Base-by-base conservation (phyloP, 2,113 vertebrate species). In the Morone saxatilis region DNA sequence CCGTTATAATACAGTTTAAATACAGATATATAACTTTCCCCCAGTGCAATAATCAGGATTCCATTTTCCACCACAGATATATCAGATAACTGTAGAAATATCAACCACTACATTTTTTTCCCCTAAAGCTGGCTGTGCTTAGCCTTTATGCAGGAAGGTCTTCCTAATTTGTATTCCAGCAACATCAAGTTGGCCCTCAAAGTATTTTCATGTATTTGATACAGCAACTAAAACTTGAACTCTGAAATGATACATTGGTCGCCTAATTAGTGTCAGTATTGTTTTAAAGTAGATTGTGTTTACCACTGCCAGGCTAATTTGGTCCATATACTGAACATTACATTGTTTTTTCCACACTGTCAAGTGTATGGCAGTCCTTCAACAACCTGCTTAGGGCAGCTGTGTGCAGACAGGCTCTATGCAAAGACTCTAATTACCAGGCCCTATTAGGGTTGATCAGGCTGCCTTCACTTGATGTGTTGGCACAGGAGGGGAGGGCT, bases 251-350 rank as follows among this genome's bases (percentile, higher is more conserved):
- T 88, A 93, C 88, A 94, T 93, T 90, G 91, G 91, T 93, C 89
- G 76, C 86, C 93, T 95, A 95, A 95, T 96, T 96, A 94, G 94
- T 95, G 95, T 96, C 95, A 95, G 89, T 91, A 92, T 93, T 93
- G 91, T 94, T 93, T 90, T 93, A 93, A 93, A 94, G 87, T 90
- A 89, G 86, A 95, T 90, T 91, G 93, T 95, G 94, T 96, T 96
- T 95, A 95, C 94, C 79, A 89, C 88, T 86, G 89, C 92, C 88
- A 87, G 88, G 84, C 90, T 94, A 94, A 96, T 95, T 95, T 95
- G 89, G 91, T 88, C 88, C 86, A 88, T 92, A 91, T 85, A 91
- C 90, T 76, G 82, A 92, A 90, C 87, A 92, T 90, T 93, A 92
- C 87, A 93, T 93, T 94, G 93, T 94, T 93, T 94, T 90, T 92